Conservation (phyloP, 1,140 invertebrate genomes). For the Diuraphis noxia region DNA sequence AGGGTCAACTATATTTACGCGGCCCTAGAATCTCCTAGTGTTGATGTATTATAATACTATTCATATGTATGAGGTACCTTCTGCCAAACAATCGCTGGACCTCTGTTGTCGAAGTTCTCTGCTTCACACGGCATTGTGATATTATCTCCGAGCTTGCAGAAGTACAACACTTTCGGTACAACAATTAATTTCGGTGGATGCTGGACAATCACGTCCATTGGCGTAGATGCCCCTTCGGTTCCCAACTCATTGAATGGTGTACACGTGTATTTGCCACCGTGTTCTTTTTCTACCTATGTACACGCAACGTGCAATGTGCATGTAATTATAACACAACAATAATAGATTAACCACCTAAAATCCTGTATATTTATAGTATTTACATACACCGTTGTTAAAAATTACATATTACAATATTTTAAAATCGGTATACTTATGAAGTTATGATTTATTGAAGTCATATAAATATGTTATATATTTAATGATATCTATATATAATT, state of each 20-base stretch:
- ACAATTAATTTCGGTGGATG: constrained; percentile 77
- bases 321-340: too few relatives aligned
- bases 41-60: too few relatives aligned
- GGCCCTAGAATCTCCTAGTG: too few relatives aligned
- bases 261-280: constrained; percentile 82
- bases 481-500: too few relatives aligned
- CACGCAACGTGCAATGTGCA: too few relatives aligned
- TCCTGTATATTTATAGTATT: too few relatives aligned
- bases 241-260: constrained; percentile 90
- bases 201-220: constrained; percentile 87
- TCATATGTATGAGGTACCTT: constrained; percentile 68
- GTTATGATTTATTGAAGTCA: too few relatives aligned
- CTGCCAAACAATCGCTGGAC: constrained; percentile 76
- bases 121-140: constrained; percentile 84
- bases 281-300: constrained; percentile 73
- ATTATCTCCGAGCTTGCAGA: constrained; percentile 78
- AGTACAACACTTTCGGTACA: constrained; percentile 78
- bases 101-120: constrained; percentile 67
- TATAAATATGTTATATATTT: too few relatives aligned
- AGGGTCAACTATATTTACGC: too few relatives aligned
- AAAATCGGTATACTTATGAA: neutral
- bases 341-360: too few relatives aligned
- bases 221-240: constrained; percentile 78
- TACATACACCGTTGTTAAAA: too few relatives aligned
- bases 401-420: neutral